Base-by-base conservation (phyloP, 53 echinoderm and acorn worm species). In the Paracentrotus lividus region DNA sequence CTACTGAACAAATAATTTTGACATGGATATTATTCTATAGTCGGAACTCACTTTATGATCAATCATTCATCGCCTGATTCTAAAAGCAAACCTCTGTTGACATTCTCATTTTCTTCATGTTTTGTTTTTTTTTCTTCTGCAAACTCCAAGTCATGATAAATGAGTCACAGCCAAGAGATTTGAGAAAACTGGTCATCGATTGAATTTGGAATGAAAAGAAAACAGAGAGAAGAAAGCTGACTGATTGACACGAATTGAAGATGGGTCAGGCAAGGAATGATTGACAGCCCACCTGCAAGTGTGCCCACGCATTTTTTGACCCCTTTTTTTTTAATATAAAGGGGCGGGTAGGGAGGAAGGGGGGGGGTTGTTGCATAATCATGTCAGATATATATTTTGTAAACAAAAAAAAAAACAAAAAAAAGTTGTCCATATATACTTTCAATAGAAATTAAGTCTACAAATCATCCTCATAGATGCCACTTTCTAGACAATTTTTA, bases 121-220 rank as follows among this genome's bases (percentile, higher is more conserved):
- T n/a, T 69, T 38, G 36, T 2, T 40, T n/a, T n/a, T n/a, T n/a
- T 36, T 40, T 2, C 75, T 75, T 21, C 38, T 31, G 40, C 76
- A 3, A 40, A 20, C 47, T 44, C n/a, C 9, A 2, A n/a, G 49
- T 8, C 81, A 47, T 47, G 44, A 34, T 67, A 67, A 67, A 67
- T 0, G 67, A 81, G 26, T 47, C 81, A 81, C 24, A 24, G 27
- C 44, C 26, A 45, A 34, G n/a, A 78, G 7, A 78, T 78, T 24
- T 42, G 21, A 38, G 42, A 40, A 69, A 69, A n/a, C 47, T 7
- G 42, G 42, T 10, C 76, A 76, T 42, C 42, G 38, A 42, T 40
- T 76, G 76, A 42, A 42, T 10, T 26, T 12, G 45, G 81, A 81
- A 26, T 81, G 44, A 47, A 81, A 76, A 81, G 49, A 81, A 47